Base-by-base conservation (phyloP, 1,140 invertebrate genomes). In the Gryon sp. region DNA sequence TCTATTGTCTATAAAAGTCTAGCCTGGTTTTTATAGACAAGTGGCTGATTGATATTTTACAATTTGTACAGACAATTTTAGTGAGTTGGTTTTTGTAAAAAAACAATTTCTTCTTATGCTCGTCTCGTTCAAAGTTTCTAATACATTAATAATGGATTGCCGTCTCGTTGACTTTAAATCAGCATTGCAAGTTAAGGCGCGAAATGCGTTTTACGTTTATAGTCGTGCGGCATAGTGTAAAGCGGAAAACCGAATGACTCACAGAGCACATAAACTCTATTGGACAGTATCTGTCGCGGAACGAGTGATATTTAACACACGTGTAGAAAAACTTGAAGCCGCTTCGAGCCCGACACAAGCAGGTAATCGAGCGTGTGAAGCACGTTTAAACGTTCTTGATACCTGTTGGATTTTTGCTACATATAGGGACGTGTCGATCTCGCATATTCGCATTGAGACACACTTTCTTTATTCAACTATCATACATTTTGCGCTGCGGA, bases 361-460 rank as follows among this genome's bases (percentile, higher is more conserved):
- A 74, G 60, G 75, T 78, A 79, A 81, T 79, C 80, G 66, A 53
- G 62, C 77, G 79, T 72, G 75, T 76, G 79, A 80, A 81, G 79
- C 79, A 82, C 77, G 79, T 82, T 81, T 81, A 80, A 81, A 76
- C 73, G 81, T 77, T 77, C 69, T 65, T 74, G 76, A 82, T 80
- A 82, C 81, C 81, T 82, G 81, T 82, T 81, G 79, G 79, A 82
- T 80, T 76, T 76, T 74, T 65, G 43, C 68, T 79, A 76, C 70
- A 80, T 77, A 69, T 77, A 70, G 48, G 62, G 72, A 72, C 55
- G 66, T 65, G 53, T 63, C 55, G 66, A 79, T 79, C 57, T 63
- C 66, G 62, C 68, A 66, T 65, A 75, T 68, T 79, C 57, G 57
- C 53, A 69, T 66, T 57, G 9, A 79, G 52, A 45, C 57, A 73